Conservation (phyloP, 2,797 vertebrate genomes). For the Sebastes vulpes region DNA sequence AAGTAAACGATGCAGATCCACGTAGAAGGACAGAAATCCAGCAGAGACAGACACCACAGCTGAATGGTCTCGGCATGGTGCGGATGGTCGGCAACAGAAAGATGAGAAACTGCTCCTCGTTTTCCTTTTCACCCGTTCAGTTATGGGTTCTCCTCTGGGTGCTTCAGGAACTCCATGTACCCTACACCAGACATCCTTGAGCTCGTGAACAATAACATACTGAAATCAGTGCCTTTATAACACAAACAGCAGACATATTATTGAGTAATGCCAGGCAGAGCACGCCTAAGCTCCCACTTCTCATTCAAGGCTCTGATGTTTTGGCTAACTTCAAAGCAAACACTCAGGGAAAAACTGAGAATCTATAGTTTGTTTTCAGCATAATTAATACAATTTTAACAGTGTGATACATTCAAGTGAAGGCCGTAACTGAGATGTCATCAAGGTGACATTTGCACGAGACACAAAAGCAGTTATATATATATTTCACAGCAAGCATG, state of each 20-base stretch:
- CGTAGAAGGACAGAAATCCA: constrained; percentile 32
- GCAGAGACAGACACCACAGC: constrained; percentile 12
- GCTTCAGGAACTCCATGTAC: constrained; percentile 46
- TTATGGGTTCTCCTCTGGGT: neutral
- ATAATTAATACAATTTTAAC: neutral
- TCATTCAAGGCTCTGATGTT: constrained; percentile 56
- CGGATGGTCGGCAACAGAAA: neutral
- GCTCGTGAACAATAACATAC: constrained; percentile 56
- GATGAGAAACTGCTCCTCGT: neutral
- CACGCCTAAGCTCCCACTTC: constrained; percentile 23
- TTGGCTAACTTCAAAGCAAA: constrained; percentile 29
- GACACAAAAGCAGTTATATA: neutral
- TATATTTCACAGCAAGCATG: neutral
- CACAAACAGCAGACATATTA: constrained; percentile 33
- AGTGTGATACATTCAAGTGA: neutral
- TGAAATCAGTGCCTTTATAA: constrained; percentile 34
- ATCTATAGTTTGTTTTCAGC: neutral
- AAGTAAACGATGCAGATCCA: constrained; percentile 17
- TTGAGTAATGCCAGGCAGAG: constrained; percentile 15
- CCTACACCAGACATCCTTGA: constrained; percentile 76
- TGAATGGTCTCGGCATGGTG: constrained; percentile 22
- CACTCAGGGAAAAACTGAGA: neutral
- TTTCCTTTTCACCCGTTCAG: neutral
- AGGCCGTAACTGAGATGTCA: neutral
- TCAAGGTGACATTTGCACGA: neutral